phyloP scores from a whole-genome alignment of 2,888 invertebrate species.

The Pterostichus madidus region DNA sequence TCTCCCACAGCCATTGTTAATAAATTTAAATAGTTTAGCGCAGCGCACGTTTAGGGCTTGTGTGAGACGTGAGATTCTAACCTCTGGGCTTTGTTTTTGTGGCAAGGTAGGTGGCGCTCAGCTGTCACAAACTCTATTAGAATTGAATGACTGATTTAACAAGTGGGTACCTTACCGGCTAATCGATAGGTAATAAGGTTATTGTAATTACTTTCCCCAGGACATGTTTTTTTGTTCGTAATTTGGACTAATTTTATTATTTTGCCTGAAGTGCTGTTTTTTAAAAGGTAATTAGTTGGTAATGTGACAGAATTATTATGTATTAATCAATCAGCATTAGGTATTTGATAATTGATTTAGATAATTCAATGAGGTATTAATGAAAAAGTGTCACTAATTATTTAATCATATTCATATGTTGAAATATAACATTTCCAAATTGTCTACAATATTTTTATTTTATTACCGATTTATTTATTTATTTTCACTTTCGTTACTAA shows the following conservation, averaged over 20 bases:
- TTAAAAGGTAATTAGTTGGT: constrained; percentile 4
- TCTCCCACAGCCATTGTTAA: constrained; percentile 42
- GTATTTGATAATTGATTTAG: not conserved
- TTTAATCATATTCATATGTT: not conserved
- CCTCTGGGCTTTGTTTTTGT: constrained; percentile 47
- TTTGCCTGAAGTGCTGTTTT: not conserved
- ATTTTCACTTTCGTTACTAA: too few relatives aligned
- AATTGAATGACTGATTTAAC: constrained; percentile 2
- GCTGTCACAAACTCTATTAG: constrained; percentile 7
- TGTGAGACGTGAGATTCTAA: constrained; percentile 9
- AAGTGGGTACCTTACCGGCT: not conserved
- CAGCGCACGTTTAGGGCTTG: constrained; percentile 47
- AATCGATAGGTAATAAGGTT: constrained; percentile 7
- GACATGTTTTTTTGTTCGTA: constrained; percentile 5
- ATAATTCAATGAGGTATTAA: not conserved
- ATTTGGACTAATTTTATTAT: constrained; percentile 1
- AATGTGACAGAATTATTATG: constrained; percentile 27
- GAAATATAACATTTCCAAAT: not conserved
- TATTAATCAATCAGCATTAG: constrained; percentile 5
- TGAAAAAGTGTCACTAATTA: constrained; percentile 11
- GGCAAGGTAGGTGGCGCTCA: constrained; percentile 38
- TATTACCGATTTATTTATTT: too few relatives aligned
- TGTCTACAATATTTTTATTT: too few relatives aligned
- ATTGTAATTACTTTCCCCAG: not conserved
- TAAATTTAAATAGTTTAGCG: constrained; percentile 30